Evolutionary conservation across 2,888 invertebrate species (phyloP).

Genomic region (Macrosoma leucophasiata): DNA sequence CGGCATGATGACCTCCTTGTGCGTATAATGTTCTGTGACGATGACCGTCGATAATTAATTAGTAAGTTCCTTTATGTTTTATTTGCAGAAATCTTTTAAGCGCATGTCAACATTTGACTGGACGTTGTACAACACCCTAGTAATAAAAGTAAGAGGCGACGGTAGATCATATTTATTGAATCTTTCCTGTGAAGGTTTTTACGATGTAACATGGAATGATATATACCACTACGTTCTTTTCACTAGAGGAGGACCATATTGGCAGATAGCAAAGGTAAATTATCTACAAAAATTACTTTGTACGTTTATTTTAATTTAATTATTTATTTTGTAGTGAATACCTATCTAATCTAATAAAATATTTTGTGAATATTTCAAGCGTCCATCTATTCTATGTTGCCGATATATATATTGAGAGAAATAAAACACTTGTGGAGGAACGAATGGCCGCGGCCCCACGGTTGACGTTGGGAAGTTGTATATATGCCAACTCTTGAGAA

Average conservation of each 20-base stretch:
- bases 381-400: no score
- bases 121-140: constrained; percentile 82
- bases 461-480: no score
- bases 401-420: no score
- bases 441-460: no score
- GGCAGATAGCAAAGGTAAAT: constrained; percentile 91
- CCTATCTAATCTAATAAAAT: no score
- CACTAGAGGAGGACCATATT: constrained; percentile 98
- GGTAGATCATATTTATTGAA: constrained; percentile 93
- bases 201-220: constrained; percentile 93
- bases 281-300: not conserved
- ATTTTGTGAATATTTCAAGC: no score
- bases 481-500: no score
- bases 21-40: no score
- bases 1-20: no score
- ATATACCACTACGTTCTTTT: constrained; percentile 89
- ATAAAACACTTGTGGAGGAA: no score
- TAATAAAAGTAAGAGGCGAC: constrained; percentile 92
- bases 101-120: constrained; percentile 83
- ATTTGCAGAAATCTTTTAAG: constrained; percentile 86
- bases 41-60: no score
- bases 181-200: constrained; percentile 83
- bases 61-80: no score
- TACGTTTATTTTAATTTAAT: not conserved
- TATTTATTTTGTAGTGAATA: constrained; percentile 1